Evolutionary conservation across 2,797 vertebrate species (phyloP), one percentile per base, ranked within the genome.

Genomic region (Carduelis carduelis): DNA sequence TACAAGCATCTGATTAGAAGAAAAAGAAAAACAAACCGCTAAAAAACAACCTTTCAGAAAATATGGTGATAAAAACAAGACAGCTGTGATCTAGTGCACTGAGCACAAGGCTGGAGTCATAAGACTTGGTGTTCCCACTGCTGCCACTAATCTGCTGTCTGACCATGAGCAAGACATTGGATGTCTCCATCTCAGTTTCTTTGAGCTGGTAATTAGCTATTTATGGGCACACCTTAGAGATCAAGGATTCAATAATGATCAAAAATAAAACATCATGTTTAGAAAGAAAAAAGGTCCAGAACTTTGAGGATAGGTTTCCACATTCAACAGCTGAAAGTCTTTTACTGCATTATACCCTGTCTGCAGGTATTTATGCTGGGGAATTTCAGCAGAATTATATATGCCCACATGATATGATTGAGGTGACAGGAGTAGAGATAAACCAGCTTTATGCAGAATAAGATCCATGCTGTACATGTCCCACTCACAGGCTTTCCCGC

Each of bases 1-100:
- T 93, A 81, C 65, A 95, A 91, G 75, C 35, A 83, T 93, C 72
- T 92, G 64, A 95, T 71, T 87, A 26, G 65, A 39, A 80, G 53
- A 8, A 43, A 28, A n/a, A 69, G 49, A 19, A 32, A 32, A 18
- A 8, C 18, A 19, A 17, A 16, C 2, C 17, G 37, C 6, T 8
- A 27, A 52, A 61, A 59, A 44, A 43, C 35, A 74, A 35, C 12
- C 68, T 79, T 65, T 71, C 64, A 74, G 53, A 87, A 91, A 65
- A 87, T 24, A 55, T 20, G 53, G 32, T 4, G 6, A 78, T 65
- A 55, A 49, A 75, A 85, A 89, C 60, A 81, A 71, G 43, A 37
- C 28, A 61, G 52, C 11, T 78, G n/a, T 53, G 65, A 83, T 81
- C 63, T 83, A 80, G 61, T 46, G 49, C 27, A 34, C 46, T 55